Evolutionary conservation across 2,113 vertebrate genomes (phyloP), one percentile per base, ranked within the genome.

Genomic region (Tetrax tetrax): DNA sequence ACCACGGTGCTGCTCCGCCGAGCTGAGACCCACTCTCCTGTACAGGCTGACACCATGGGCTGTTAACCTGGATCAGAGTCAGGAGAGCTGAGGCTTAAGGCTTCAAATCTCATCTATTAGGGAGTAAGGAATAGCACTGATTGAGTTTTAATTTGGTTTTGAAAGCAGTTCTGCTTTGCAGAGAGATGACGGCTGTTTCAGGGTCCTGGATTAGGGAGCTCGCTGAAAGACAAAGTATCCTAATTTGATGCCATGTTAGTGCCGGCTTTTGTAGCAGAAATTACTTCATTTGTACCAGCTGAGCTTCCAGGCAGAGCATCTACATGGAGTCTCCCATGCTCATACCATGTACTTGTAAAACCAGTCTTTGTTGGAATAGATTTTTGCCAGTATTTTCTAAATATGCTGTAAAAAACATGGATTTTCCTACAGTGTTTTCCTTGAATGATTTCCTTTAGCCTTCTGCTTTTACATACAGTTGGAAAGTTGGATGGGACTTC

Each of bases 1-100:
- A 4, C 12, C 13, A 2, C 1, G 1, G 53, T 43, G 47, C 11
- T 14, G 9, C 27, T 17, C 9, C 22, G 59, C 35, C 2, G 6
- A 37, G 41, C 27, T 4, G 18, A 35, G 64, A 21, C 21, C 43
- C 3, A 0, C 45, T 54, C 12, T 28, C 18, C 60, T 45, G 8
- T 19, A 2, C 25, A 10, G 82, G 24, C 25, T 41, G 29, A 7
- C 37, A 16, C 38, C 12, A 6, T 2, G 20, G 61, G 50, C 69
- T n/a, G n/a, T 47, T 17, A 3, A 9, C 8, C 19, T 2, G 4
- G 65, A n/a, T 35, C 33, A 5, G 28, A 22, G 17, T 5, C 25
- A 15, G 63, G 41, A n/a, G 35, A 33, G 43, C 7, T 3, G 54
- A 37, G 13, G 22, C 57, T 37, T 61, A 43, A n/a, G 33, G 47